Conservation (phyloP, 2,113 vertebrate species). For the Ailuropoda melanoleuca region DNA sequence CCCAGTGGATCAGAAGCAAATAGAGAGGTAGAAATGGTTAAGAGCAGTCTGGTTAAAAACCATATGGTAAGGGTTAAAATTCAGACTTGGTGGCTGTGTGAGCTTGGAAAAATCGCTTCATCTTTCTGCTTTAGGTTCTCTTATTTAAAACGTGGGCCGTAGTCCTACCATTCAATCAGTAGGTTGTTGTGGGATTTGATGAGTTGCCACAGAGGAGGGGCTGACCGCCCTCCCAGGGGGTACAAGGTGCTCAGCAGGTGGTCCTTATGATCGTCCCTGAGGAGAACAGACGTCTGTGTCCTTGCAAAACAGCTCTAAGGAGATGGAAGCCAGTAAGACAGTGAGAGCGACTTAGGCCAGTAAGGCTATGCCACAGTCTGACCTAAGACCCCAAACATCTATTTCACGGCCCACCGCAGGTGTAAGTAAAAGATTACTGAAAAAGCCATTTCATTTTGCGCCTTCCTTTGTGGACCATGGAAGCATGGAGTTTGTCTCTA, state of each 20-base stretch:
- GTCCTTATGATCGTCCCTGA: neutral
- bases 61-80: neutral
- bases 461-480: neutral
- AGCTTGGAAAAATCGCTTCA: conserved; percentile 16
- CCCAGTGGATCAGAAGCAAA: neutral
- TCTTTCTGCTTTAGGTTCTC: neutral
- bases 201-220: neutral
- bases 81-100: neutral
- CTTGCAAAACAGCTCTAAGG: neutral
- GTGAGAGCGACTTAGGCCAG: neutral
- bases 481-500: neutral
- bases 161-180: neutral
- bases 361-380: neutral
- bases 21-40: neutral
- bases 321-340: neutral
- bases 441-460: neutral
- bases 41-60: neutral
- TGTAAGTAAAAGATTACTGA: neutral
- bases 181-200: neutral
- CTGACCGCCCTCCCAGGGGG: neutral
- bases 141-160: neutral
- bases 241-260: neutral
- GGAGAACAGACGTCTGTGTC: neutral
- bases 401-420: neutral
- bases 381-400: neutral